A percentile compares a stretch with the other conserved stretches of the same genome.
Evolutionary conservation across 2,888 invertebrate genomes (phyloP).

Genomic region (Archaeoteleia sp.): DNA sequence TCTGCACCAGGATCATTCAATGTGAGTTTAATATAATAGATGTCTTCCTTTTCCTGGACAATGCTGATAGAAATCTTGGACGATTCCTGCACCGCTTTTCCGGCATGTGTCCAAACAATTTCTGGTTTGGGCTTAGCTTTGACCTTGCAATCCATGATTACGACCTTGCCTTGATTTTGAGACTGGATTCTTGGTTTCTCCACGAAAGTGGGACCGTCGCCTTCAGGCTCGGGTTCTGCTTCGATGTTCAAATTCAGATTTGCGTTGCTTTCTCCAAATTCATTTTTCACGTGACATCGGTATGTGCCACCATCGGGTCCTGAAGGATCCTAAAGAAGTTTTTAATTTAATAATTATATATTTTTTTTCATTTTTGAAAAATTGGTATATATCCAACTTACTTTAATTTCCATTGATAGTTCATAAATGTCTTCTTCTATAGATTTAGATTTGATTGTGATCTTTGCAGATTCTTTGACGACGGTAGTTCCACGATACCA

Average conservation of each 20-base stretch:
- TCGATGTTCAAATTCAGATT: constrained; percentile 97
- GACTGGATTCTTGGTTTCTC: constrained; percentile 93
- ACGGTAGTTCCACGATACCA: constrained; percentile 95
- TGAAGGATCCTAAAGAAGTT: constrained; percentile 81
- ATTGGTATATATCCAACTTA: constrained; percentile 68
- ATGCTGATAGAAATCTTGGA: constrained; percentile 87
- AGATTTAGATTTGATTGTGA: constrained; percentile 85
- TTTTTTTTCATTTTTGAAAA: background rate
- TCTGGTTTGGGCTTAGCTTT: constrained; percentile 88
- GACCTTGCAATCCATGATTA: constrained; percentile 91
- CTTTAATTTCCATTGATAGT: constrained; percentile 88
- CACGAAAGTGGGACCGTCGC: constrained; percentile 95
- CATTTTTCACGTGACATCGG: constrained; percentile 95
- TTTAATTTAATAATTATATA: constrained; percentile 12
- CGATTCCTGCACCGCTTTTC: constrained; percentile 86
- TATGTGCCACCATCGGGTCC: constrained; percentile 90
- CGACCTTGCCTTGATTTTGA: constrained; percentile 87
- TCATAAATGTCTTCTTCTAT: constrained; percentile 91
- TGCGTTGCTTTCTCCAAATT: constrained; percentile 97
- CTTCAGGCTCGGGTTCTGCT: constrained; percentile 95
- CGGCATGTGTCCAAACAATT: constrained; percentile 89
- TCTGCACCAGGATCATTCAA: constrained; percentile 93
- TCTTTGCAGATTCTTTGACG: constrained; percentile 90
- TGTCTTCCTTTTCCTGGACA: constrained; percentile 82
- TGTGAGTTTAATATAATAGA: constrained; percentile 91